Percentiles rank a stretch among this genome's conserved stretches.
phyloP scores from a whole-genome alignment of 92 coral and sea anemone genomes.

The Scolanthus callimorphus region DNA sequence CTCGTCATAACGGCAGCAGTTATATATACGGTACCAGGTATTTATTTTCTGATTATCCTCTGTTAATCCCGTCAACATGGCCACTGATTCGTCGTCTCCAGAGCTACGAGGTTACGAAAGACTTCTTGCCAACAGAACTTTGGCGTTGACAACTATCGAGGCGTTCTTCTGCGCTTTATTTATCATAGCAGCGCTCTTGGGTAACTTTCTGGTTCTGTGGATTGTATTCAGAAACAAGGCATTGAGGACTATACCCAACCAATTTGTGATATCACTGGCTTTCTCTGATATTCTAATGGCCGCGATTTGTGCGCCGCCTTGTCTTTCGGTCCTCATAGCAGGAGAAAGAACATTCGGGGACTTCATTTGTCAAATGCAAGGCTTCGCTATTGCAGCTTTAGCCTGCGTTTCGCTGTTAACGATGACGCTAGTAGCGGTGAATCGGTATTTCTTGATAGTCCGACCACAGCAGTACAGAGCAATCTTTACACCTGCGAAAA shows the following conservation, averaged over 20 bases:
- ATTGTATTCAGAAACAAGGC: conserved; percentile 62
- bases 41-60: neutral
- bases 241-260: conserved; percentile 69
- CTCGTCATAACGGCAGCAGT: too few relatives aligned
- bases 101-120: conserved; percentile 41
- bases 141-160: conserved; percentile 36
- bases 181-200: conserved; percentile 44
- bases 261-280: conserved; percentile 57
- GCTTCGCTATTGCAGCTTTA: conserved; percentile 51
- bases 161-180: conserved; percentile 35
- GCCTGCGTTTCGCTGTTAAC: conserved; percentile 70
- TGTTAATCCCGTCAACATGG: neutral
- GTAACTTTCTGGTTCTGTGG: conserved; percentile 63
- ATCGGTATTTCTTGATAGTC: conserved; percentile 76
- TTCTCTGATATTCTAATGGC: conserved; percentile 66
- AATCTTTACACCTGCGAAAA: conserved; percentile 46
- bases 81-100: neutral
- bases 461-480: conserved; percentile 57
- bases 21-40: too few relatives aligned
- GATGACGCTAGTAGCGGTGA: conserved; percentile 68
- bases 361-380: conserved; percentile 73
- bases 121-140: conserved; percentile 36
- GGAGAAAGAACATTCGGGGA: conserved; percentile 67
- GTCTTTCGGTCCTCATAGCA: conserved; percentile 56
- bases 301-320: conserved; percentile 60